phyloP scores from a whole-genome alignment of 2,888 invertebrate species.

The Arrhopalites spinosus region DNA sequence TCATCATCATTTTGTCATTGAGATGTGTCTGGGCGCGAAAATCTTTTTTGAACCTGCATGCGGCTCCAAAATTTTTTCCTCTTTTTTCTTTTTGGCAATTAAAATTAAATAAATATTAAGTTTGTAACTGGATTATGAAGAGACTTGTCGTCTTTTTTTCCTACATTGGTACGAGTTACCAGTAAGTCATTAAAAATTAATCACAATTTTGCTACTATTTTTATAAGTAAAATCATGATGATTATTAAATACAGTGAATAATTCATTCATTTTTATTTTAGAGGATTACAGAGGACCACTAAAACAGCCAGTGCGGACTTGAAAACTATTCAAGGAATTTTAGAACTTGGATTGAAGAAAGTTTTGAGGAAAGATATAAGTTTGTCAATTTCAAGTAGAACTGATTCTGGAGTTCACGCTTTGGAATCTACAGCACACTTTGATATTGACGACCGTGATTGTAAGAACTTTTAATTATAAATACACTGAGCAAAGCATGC shows the following conservation, averaged over 20 bases:
- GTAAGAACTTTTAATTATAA: not conserved
- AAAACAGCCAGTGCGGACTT: conserved; percentile 36
- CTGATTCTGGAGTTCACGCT: conserved; percentile 53
- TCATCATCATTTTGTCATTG: too few species aligned
- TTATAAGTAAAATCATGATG: not conserved
- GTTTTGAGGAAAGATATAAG: conserved; percentile 24
- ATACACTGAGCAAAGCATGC: not conserved
- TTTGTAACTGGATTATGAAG: conserved; percentile 12
- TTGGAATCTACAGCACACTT: conserved; percentile 40
- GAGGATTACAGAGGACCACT: conserved; percentile 43
- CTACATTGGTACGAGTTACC: conserved; percentile 51
- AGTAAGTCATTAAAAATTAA: conserved; percentile 35
- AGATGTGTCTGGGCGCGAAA: too few species aligned
- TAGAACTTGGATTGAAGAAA: conserved; percentile 45
- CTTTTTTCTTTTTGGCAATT: too few species aligned
- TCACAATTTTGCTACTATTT: not conserved
- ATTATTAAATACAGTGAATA: conserved; percentile 1
- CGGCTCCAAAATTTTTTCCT: too few species aligned
- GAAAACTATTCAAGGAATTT: conserved; percentile 48
- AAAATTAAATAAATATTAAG: not conserved
- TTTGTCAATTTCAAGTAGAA: conserved; percentile 44
- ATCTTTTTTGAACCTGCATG: too few species aligned
- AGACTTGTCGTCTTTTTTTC: conserved; percentile 47
- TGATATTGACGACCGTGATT: conserved; percentile 41
- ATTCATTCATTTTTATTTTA: too few species aligned